Evolutionary conservation across 2,797 vertebrate species (phyloP).

Genomic region (Coranthus polyacanthus): DNA sequence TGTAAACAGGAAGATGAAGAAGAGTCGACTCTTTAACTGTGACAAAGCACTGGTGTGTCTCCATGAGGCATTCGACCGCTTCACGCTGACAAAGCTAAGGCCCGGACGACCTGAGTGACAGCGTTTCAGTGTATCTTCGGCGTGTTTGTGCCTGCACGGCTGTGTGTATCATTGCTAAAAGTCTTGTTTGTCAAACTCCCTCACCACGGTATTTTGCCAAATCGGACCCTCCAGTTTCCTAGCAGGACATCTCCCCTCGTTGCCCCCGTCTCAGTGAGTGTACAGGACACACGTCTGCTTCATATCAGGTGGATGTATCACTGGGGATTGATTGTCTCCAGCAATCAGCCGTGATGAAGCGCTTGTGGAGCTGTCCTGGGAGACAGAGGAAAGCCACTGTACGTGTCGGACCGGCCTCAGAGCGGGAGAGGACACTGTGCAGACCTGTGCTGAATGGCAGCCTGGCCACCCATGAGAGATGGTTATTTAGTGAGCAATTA

Average conservation of each 20-base stretch:
- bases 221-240: conserved; percentile 34
- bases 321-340: conserved; percentile 75
- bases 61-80: conserved; percentile 30
- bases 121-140: conserved; percentile 4
- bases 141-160: not conserved
- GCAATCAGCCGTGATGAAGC: conserved; percentile 81
- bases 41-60: conserved; percentile 37
- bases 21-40: conserved; percentile 36
- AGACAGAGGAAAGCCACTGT: conserved; percentile 80
- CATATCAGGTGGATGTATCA: conserved; percentile 77
- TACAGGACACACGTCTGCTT: conserved; percentile 73
- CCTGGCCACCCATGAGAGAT: conserved; percentile 74
- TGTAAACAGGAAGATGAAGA: conserved; percentile 64
- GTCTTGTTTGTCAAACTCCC: conserved; percentile 19
- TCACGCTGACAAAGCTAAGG: conserved; percentile 22
- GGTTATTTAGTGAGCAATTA: conserved; percentile 79
- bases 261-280: conserved; percentile 42
- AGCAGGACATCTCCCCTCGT: conserved; percentile 35
- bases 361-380: conserved; percentile 68
- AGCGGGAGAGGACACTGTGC: conserved; percentile 73
- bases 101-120: conserved; percentile 18
- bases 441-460: conserved; percentile 71
- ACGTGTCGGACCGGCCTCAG: conserved; percentile 61
- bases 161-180: conserved; percentile 18
- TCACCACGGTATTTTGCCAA: conserved; percentile 25